Conservation (phyloP, 2,113 vertebrate species). For the Maylandia zebra region DNA sequence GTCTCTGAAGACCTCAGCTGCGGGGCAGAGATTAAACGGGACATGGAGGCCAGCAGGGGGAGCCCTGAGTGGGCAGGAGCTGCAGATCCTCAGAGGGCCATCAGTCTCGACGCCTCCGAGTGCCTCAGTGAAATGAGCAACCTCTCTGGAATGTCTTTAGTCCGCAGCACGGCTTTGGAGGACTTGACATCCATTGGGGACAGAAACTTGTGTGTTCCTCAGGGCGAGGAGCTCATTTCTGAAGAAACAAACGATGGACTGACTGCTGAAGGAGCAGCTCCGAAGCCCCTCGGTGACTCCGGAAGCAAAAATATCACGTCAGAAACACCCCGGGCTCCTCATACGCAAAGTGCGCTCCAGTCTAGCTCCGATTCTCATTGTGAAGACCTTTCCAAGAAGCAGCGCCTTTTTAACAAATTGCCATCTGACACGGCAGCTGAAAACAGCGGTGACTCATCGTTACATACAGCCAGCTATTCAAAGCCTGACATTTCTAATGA, state of each 20-base stretch:
- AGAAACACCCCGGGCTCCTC: not conserved
- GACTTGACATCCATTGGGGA: slow-evolving; percentile 61
- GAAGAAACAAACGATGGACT: not conserved
- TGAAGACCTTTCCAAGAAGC: not conserved
- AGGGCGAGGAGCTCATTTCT: not conserved
- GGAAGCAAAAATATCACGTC: not conserved
- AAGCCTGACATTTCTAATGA: slow-evolving; percentile 14
- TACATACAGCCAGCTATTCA: slow-evolving; percentile 7
- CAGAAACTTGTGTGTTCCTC: not conserved
- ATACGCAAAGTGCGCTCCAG: not conserved
- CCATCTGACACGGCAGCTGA: not conserved
- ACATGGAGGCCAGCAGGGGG: not conserved
- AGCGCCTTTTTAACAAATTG: not conserved
- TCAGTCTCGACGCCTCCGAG: slow-evolving; percentile 58
- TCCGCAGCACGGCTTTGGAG: slow-evolving; percentile 59
- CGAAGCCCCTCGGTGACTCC: not conserved
- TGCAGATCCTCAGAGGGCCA: slow-evolving; percentile 32
- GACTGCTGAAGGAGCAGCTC: not conserved
- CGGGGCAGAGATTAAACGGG: not conserved
- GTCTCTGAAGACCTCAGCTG: slow-evolving; percentile 41
- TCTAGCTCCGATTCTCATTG: not conserved
- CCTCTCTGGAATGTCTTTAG: slow-evolving; percentile 18
- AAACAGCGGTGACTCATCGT: slow-evolving; percentile 16
- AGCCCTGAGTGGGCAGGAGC: slow-evolving; percentile 17
- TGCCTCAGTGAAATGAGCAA: slow-evolving; percentile 30